phyloP scores from a whole-genome alignment of 2,113 vertebrate species.

The Dasyurus viverrinus region DNA sequence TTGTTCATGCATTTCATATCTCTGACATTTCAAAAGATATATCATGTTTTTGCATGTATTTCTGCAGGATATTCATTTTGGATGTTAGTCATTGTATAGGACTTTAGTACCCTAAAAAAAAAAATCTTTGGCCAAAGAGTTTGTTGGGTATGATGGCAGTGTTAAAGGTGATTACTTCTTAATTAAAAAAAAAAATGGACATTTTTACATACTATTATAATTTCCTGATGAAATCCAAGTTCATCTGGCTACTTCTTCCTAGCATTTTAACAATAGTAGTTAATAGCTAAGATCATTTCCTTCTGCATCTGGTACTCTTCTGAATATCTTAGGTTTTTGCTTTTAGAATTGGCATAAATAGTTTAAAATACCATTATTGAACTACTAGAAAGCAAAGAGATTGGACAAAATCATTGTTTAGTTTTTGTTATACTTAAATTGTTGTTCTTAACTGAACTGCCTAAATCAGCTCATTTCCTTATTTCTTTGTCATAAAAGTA shows the following conservation, averaged over 20 bases:
- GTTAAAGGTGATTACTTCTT: neutral
- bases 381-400: neutral
- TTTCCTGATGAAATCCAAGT: neutral
- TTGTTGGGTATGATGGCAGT: neutral
- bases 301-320: neutral
- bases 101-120: neutral
- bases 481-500: conserved; percentile 30
- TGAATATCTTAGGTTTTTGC: neutral
- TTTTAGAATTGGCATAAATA: neutral
- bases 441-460: conserved; percentile 29
- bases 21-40: neutral
- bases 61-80: neutral
- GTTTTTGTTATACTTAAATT: neutral
- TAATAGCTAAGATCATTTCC: neutral
- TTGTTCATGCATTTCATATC: neutral
- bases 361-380: neutral
- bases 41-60: no score
- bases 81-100: neutral
- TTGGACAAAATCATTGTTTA: neutral
- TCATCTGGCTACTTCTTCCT: neutral
- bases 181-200: neutral
- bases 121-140: neutral
- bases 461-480: neutral
- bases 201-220: neutral
- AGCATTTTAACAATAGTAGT: neutral